phyloP scores from a whole-genome alignment of 2,113 vertebrate species.

The Varanus salvator region DNA sequence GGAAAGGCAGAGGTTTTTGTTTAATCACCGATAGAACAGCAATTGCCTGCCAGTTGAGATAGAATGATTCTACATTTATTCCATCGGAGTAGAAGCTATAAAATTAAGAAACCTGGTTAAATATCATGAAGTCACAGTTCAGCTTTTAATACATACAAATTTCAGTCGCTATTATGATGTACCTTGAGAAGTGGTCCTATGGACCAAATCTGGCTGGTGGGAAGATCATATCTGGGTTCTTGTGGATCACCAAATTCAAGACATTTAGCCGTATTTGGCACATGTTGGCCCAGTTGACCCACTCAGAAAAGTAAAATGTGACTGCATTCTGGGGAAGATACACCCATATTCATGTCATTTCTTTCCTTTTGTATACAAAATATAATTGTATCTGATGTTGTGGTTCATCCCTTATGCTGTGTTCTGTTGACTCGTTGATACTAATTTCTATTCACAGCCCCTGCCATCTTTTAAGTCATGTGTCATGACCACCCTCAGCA shows the following conservation, averaged over 20 bases:
- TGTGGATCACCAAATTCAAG: too few relatives aligned
- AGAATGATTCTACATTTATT: background rate
- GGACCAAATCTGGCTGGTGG: background rate
- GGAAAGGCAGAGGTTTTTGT: background rate
- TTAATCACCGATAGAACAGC: conserved; percentile 16
- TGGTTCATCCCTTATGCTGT: background rate
- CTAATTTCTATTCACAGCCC: background rate
- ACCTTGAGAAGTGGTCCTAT: too few relatives aligned
- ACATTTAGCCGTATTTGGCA: background rate
- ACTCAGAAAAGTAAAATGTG: background rate
- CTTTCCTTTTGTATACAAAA: background rate
- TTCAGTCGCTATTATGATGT: background rate
- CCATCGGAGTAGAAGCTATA: background rate
- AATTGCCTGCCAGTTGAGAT: conserved; percentile 7
- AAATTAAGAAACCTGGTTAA: background rate
- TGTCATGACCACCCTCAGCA: background rate
- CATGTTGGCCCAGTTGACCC: background rate
- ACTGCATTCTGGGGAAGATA: background rate
- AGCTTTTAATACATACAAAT: background rate
- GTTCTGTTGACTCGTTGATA: background rate
- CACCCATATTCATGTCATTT: background rate
- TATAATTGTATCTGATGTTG: background rate
- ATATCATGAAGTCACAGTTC: background rate
- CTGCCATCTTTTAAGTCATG: background rate
- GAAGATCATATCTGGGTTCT: background rate